Evolutionary conservation across 2,797 vertebrate genomes (phyloP).

Genomic region (Enteromius fasciolatus): DNA sequence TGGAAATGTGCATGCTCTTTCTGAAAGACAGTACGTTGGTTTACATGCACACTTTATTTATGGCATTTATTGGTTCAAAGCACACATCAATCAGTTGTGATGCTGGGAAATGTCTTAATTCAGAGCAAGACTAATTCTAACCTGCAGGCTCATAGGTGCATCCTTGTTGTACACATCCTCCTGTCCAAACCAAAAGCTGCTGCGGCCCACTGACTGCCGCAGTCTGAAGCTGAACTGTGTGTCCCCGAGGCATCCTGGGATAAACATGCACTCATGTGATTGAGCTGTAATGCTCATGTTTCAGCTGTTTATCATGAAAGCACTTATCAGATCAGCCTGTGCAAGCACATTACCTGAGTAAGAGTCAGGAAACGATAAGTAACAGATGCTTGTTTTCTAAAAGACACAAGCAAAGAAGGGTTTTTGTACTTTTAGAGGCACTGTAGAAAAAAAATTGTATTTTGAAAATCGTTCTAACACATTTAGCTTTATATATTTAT

Average conservation of each 20-base stretch:
- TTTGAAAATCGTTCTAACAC: neutral
- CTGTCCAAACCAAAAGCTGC: slow-evolving; percentile 58
- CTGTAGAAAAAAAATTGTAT: neutral
- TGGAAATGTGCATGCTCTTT: slow-evolving; percentile 88
- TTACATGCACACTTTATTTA: neutral
- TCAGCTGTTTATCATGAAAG: slow-evolving; percentile 8
- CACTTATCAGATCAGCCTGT: neutral
- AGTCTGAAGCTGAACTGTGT: slow-evolving; percentile 95
- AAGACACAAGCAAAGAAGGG: slow-evolving; percentile 21
- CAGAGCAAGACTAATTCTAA: slow-evolving; percentile 55
- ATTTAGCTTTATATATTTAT: neutral
- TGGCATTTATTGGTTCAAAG: neutral
- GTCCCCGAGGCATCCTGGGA: slow-evolving; percentile 89
- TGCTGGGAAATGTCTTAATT: neutral
- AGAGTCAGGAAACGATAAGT: slow-evolving; percentile 93
- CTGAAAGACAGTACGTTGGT: slow-evolving; percentile 66
- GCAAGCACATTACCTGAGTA: slow-evolving; percentile 85
- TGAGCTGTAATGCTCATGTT: slow-evolving; percentile 23
- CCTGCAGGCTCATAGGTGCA: slow-evolving; percentile 84
- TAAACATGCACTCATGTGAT: slow-evolving; percentile 26
- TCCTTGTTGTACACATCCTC: slow-evolving; percentile 78
- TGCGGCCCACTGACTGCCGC: slow-evolving; percentile 85
- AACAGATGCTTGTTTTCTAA: slow-evolving; percentile 95
- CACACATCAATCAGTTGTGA: neutral
- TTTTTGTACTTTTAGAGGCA: neutral